Conservation (phyloP, 2,888 invertebrate genomes). For the Platycheirus rosarum region DNA sequence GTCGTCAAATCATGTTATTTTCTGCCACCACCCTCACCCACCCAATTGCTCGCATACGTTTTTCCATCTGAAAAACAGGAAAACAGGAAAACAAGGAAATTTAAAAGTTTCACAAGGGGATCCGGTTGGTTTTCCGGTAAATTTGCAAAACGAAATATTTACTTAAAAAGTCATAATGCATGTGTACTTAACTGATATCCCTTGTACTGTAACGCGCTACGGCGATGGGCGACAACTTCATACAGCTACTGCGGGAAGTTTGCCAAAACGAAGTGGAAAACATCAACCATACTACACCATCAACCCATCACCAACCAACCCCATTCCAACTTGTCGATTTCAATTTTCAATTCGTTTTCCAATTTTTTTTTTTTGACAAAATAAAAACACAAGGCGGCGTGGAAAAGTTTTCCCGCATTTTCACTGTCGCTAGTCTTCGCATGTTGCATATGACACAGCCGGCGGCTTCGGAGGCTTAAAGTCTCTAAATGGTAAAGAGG, state of each 20-base stretch:
- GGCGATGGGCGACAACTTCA: conserved; percentile 39
- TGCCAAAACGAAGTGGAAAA: conserved; percentile 16
- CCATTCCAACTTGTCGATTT: conserved; percentile 40
- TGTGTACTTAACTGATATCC: conserved; percentile 54
- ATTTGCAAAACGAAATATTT: conserved; percentile 67
- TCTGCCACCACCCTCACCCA: conserved; percentile 22
- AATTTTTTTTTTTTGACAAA: conserved; percentile 57
- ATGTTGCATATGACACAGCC: conserved; percentile 67
- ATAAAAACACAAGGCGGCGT: conserved; percentile 39
- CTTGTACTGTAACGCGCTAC: conserved; percentile 39
- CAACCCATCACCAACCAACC: conserved; percentile 7
- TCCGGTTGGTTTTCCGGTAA: conserved; percentile 50
- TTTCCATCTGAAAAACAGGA: conserved; percentile 49
- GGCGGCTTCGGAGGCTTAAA: conserved; percentile 33
- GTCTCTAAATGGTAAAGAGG: background rate
- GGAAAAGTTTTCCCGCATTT: conserved; percentile 51
- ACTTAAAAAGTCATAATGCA: conserved; percentile 65
- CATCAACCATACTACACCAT: background rate
- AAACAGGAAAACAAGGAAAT: conserved; percentile 64
- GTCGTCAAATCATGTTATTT: conserved; percentile 63
- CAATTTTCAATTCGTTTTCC: conserved; percentile 68
- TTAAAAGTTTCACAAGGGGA: conserved; percentile 57
- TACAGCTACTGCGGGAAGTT: no score
- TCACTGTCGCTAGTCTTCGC: conserved; percentile 31
- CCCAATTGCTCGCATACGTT: background rate